Percentiles rank a stretch among this genome's conserved stretches.
Evolutionary conservation across 2,888 invertebrate species (phyloP).

Genomic region (Pollenia amentaria): DNA sequence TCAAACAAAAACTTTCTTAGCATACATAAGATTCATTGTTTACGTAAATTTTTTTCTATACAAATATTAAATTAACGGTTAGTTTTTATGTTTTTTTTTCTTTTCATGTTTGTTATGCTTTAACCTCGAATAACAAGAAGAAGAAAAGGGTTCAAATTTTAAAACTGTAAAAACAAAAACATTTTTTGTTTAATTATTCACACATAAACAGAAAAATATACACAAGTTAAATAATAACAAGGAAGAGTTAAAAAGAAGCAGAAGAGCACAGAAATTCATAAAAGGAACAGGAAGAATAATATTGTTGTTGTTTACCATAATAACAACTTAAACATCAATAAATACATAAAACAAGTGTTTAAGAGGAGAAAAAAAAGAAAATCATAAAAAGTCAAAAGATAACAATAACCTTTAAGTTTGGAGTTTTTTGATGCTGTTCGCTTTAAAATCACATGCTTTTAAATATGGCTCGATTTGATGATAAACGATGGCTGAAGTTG

Average conservation of each 20-base stretch:
- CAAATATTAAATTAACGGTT: conserved; percentile 57
- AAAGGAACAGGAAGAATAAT: conserved; percentile 49
- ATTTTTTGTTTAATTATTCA: conserved; percentile 13
- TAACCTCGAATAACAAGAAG: conserved; percentile 19
- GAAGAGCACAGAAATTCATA: neutral
- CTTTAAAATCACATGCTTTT: conserved; percentile 67
- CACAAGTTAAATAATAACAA: neutral
- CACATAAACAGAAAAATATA: neutral
- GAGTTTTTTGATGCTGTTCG: conserved; percentile 72
- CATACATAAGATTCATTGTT: conserved; percentile 15
- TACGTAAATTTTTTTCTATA: neutral
- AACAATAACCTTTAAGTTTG: conserved; percentile 58
- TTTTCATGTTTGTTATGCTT: conserved; percentile 47
- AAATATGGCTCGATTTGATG: conserved; percentile 81
- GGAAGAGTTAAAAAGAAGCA: conserved; percentile 8
- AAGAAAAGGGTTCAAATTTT: conserved; percentile 38
- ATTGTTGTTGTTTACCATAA: conserved; percentile 6
- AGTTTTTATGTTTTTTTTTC: conserved; percentile 39
- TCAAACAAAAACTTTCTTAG: conserved; percentile 1
- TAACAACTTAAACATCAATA: conserved; percentile 8
- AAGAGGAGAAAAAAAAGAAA: neutral
- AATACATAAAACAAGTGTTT: conserved; percentile 52
- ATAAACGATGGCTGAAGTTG: conserved; percentile 81
- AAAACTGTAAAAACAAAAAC: conserved; percentile 42
- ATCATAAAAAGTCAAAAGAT: conserved; percentile 34